A percentile compares a stretch with the other conserved stretches of the same genome.
Evolutionary conservation across 2,113 vertebrate species (phyloP).

Genomic region (Phocoena sinus): DNA sequence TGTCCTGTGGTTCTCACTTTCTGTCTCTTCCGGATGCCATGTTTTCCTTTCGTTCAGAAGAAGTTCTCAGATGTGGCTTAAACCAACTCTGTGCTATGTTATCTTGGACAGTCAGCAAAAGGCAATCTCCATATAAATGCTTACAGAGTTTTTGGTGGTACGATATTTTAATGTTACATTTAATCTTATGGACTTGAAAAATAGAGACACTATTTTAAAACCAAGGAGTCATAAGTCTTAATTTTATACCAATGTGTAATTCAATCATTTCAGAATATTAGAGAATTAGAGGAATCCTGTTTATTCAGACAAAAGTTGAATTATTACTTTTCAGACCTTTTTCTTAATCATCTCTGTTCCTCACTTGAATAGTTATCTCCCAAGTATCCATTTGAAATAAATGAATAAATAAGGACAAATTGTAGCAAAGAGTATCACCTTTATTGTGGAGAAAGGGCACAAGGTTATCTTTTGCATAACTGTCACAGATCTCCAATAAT

Average conservation of each 20-base stretch:
- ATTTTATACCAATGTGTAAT: neutral
- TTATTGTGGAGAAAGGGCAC: neutral
- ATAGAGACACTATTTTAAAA: neutral
- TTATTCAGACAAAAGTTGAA: neutral
- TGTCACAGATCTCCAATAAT: neutral
- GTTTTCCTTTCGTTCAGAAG: neutral
- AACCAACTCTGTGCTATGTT: neutral
- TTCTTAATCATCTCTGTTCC: neutral
- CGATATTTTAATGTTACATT: neutral
- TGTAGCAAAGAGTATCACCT: neutral
- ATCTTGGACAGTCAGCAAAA: neutral
- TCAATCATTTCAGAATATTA: neutral
- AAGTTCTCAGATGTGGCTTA: neutral
- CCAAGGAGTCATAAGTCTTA: neutral
- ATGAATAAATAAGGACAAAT: neutral
- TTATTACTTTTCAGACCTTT: neutral
- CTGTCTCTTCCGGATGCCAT: neutral
- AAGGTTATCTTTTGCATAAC: neutral
- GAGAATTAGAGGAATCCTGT: neutral
- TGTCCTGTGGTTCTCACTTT: neutral
- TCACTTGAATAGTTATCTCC: neutral
- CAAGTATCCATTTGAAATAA: constrained; percentile 29
- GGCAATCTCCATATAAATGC: neutral
- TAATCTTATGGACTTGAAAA: neutral
- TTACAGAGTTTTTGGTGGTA: neutral